Evolutionary conservation across 1,140 invertebrate species (phyloP).

Genomic region (Lepidurus couesii): DNA sequence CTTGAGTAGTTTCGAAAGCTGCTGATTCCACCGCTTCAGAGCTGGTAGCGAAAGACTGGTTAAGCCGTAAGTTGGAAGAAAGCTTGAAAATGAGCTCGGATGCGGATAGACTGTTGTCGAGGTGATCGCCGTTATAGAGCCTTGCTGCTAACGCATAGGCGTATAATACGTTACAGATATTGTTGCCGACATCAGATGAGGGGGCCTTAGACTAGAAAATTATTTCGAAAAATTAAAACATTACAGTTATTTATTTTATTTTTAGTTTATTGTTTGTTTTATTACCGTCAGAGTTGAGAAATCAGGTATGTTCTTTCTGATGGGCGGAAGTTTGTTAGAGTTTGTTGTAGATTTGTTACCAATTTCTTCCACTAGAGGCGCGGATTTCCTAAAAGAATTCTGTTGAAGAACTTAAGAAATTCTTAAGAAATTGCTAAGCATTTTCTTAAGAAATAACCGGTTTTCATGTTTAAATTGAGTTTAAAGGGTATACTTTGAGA

Average conservation of each 20-base stretch:
- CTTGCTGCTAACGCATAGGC: neutral
- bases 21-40: neutral
- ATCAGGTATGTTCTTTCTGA: neutral
- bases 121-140: neutral
- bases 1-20: neutral
- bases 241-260: neutral
- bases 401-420: neutral
- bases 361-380: neutral
- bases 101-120: neutral
- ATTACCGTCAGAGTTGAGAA: neutral
- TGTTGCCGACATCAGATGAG: conserved; percentile 28
- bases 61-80: no score
- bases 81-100: no score
- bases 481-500: conserved; percentile 37
- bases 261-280: neutral
- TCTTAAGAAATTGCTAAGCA: neutral
- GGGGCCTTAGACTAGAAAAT: neutral
- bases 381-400: neutral
- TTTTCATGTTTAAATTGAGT: neutral
- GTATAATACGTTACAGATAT: conserved; percentile 23
- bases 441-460: neutral
- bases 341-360: neutral
- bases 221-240: neutral
- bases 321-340: neutral
- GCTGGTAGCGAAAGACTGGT: no score